Percentiles rank a stretch among this genome's conserved stretches.
Evolutionary conservation across 2,888 invertebrate species (phyloP).

Genomic region (Agrochola lota): DNA sequence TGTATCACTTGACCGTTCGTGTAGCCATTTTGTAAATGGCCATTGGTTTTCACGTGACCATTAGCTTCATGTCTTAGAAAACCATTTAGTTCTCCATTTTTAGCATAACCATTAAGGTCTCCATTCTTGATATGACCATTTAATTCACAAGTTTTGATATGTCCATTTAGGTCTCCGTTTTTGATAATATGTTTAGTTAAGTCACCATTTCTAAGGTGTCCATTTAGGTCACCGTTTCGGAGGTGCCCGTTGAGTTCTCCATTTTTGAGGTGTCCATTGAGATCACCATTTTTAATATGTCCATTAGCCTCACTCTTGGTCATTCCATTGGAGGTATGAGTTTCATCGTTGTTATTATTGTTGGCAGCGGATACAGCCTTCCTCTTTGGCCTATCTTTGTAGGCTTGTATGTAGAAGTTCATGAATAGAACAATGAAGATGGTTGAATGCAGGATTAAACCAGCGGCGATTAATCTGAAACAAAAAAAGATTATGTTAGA

Average conservation of each 20-base stretch:
- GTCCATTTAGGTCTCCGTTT: constrained; percentile 65
- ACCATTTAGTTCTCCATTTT: constrained; percentile 68
- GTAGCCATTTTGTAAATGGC: constrained; percentile 73
- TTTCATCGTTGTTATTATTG: constrained; percentile 65
- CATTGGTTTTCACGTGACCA: constrained; percentile 59
- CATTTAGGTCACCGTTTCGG: constrained; percentile 61
- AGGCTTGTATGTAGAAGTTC: constrained; percentile 97
- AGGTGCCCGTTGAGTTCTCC: constrained; percentile 55
- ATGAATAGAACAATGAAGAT: constrained; percentile 98
- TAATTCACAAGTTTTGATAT: constrained; percentile 59
- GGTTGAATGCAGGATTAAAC: constrained; percentile 94
- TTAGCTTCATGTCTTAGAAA: constrained; percentile 60
- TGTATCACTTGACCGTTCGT: constrained; percentile 74
- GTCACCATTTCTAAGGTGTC: constrained; percentile 71
- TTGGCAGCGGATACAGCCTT: constrained; percentile 62
- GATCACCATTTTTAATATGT: constrained; percentile 58
- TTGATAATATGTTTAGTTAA: constrained; percentile 64
- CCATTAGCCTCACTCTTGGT: constrained; percentile 68
- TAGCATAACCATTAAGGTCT: constrained; percentile 45
- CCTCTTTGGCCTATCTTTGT: constrained; percentile 84
- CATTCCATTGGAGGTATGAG: constrained; percentile 67
- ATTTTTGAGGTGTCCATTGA: constrained; percentile 56
- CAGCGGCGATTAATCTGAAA: constrained; percentile 92
- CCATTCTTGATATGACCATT: constrained; percentile 65
- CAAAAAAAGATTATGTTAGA: constrained; percentile 8